Conservation (phyloP, 2,797 vertebrate species). For the Falco cherrug region DNA sequence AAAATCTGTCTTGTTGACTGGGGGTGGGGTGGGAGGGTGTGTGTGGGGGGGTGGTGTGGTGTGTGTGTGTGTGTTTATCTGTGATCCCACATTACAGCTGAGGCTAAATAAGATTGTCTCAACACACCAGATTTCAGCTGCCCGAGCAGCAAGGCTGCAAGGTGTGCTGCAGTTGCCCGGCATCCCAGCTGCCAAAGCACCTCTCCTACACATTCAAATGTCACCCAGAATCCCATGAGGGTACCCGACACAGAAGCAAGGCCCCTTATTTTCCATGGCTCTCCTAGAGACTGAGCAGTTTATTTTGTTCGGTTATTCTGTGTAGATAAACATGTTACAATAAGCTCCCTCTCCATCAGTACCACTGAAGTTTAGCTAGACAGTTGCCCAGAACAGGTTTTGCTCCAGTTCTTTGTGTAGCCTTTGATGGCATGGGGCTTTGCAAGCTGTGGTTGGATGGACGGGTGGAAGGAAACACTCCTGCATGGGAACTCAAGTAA, state of each 20-base stretch:
- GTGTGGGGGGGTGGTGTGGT: too few species aligned
- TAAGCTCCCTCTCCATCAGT: neutral
- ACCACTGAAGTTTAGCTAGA: neutral
- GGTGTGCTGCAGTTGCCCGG: neutral
- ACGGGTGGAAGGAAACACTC: accelerated
- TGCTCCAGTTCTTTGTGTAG: neutral
- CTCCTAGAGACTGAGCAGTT: neutral
- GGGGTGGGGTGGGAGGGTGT: too few species aligned
- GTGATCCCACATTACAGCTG: neutral
- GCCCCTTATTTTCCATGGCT: neutral
- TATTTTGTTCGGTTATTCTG: neutral
- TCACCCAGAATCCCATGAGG: neutral
- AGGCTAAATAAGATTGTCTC: neutral
- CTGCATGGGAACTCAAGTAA: neutral
- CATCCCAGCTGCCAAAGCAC: neutral
- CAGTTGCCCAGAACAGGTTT: neutral
- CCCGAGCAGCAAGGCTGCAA: neutral
- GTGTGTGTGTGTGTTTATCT: neutral
- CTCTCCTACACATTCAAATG: neutral
- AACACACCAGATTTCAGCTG: neutral
- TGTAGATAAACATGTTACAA: neutral
- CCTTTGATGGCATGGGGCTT: neutral
- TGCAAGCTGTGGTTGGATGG: neutral
- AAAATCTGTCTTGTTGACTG: neutral
- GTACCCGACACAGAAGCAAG: neutral